phyloP scores from a whole-genome alignment of 1,140 invertebrate genomes.

The Anastrepha ludens region DNA sequence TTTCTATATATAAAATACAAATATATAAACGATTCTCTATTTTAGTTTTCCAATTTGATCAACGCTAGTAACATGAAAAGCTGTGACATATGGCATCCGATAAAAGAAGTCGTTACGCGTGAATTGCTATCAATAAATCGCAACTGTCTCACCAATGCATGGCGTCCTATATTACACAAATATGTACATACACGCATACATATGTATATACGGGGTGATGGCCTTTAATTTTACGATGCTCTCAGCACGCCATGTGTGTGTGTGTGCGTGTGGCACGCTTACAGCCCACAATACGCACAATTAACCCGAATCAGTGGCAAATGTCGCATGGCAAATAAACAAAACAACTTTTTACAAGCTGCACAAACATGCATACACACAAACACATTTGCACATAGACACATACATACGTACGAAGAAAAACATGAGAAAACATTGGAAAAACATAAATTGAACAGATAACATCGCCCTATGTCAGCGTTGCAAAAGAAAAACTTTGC shows the following conservation, averaged over 20 bases:
- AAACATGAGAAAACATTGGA: constrained; percentile 41
- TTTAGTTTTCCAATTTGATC: background rate
- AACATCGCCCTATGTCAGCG: constrained; percentile 21
- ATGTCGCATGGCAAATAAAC: constrained; percentile 45
- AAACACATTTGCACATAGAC: background rate
- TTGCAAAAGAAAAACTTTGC: background rate
- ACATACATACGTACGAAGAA: background rate
- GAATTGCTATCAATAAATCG: constrained; percentile 47
- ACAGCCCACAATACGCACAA: constrained; percentile 46
- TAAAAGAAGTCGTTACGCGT: constrained; percentile 47
- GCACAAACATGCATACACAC: background rate
- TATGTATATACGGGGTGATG: constrained; percentile 23
- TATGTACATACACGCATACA: too few relatives aligned
- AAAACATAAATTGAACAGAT: constrained; percentile 46
- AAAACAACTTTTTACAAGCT: constrained; percentile 2
- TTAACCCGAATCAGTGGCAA: constrained; percentile 49
- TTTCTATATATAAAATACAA: background rate
- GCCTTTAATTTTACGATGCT: constrained; percentile 1
- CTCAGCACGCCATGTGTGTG: background rate
- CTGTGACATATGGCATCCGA: constrained; percentile 31
- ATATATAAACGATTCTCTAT: background rate
- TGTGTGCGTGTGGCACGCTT: background rate
- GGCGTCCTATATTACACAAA: background rate
- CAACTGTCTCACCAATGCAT: constrained; percentile 4
- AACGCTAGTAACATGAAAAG: background rate